Percentiles rank a stretch among this genome's conserved stretches.
Evolutionary conservation across 2,888 invertebrate genomes (phyloP).

Genomic region (Quadroppia sp.): DNA sequence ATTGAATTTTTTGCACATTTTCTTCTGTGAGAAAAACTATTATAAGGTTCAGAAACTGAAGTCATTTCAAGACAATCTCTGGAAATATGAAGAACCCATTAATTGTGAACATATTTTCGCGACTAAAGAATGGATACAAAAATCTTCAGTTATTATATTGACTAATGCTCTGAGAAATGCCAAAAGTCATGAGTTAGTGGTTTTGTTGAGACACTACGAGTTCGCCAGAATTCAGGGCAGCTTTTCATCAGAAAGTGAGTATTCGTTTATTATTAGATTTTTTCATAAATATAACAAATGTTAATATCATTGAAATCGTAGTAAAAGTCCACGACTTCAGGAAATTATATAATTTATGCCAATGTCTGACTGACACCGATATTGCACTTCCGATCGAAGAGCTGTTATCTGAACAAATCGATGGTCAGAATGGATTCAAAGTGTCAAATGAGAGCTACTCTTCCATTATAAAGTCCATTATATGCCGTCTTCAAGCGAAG

Average conservation of each 20-base stretch:
- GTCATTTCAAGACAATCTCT: conserved; percentile 31
- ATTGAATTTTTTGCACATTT: conserved; percentile 35
- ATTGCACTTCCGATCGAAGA: conserved; percentile 28
- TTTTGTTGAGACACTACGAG: conserved; percentile 41
- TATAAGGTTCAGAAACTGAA: conserved; percentile 32
- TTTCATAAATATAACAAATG: too few relatives aligned
- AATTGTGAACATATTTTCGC: conserved; percentile 18
- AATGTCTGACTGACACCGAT: conserved; percentile 39
- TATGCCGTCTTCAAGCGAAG: conserved; percentile 34
- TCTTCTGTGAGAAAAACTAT: conserved; percentile 42
- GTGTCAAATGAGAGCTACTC: not conserved
- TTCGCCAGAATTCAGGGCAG: conserved; percentile 40
- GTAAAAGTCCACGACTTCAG: conserved; percentile 41
- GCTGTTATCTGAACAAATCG: not conserved
- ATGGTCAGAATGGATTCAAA: not conserved
- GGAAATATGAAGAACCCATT: conserved; percentile 31
- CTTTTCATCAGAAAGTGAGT: conserved; percentile 34
- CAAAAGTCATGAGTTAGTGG: conserved; percentile 34
- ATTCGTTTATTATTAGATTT: not conserved
- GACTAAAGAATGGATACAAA: conserved; percentile 41
- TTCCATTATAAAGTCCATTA: conserved; percentile 24
- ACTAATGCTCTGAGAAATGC: conserved; percentile 31
- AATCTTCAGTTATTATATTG: conserved; percentile 32
- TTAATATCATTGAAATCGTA: not conserved
- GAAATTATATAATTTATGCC: conserved; percentile 41